Conservation (phyloP, 2,797 vertebrate species). For the Syndactyla subalaris region DNA sequence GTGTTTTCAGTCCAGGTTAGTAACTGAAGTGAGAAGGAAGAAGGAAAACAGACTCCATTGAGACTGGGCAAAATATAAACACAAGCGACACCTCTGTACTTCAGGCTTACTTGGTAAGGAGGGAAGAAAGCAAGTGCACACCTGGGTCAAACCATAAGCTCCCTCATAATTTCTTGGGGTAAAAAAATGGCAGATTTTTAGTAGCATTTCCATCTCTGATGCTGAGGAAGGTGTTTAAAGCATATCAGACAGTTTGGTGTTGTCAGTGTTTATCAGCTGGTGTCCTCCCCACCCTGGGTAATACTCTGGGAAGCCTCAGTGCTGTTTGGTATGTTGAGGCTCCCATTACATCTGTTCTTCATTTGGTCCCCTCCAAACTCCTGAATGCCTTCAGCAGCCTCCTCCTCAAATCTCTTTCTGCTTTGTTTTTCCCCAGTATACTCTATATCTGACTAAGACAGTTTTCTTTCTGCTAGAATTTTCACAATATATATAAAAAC, state of each 20-base stretch:
- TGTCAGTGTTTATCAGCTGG: neutral
- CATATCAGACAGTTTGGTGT: accelerated
- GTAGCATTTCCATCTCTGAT: neutral
- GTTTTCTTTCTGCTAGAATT: constrained; percentile 64
- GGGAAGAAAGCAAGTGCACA: neutral
- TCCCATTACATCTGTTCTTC: neutral
- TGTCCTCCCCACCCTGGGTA: neutral
- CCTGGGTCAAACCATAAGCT: neutral
- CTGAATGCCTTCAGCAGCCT: neutral
- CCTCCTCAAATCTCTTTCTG: neutral
- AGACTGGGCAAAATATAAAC: neutral
- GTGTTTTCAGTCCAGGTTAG: neutral
- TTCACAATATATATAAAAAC: constrained; percentile 67
- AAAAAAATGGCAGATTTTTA: neutral
- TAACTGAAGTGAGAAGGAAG: neutral
- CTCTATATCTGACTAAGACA: neutral
- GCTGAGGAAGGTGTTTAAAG: neutral
- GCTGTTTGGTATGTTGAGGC: neutral
- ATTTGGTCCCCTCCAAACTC: neutral
- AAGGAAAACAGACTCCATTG: neutral
- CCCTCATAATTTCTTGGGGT: neutral
- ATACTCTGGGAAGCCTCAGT: neutral
- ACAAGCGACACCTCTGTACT: neutral
- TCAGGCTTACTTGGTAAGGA: neutral
- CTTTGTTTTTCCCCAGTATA: neutral